Evolutionary conservation across 2,113 vertebrate species (phyloP), one percentile per base, ranked within the genome.

Genomic region (Larimichthys crocea): DNA sequence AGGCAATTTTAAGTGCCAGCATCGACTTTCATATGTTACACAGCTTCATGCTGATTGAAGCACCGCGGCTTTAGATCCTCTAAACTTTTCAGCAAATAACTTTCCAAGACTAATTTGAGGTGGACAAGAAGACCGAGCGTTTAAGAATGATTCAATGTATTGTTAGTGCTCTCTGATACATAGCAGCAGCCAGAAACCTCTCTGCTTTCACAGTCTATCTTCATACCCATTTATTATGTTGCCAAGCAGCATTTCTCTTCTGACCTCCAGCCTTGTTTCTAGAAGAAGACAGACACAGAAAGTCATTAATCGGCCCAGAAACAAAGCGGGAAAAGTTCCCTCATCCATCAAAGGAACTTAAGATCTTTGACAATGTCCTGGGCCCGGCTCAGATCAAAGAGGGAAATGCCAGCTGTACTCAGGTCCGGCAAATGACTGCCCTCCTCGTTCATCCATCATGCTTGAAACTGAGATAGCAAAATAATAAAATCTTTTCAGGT

Each of bases 311-410:
- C 42, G 82, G 69, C 74, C 77, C 60, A 73, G 84, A 90, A 91
- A 90, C 77, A 87, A 90, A 90, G 84, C 77, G 53, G 76, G 46
- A 86, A 87, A 91, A 91, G 74, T 86, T 87, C 74, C 77, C 81
- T 80, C 91, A 93, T 93, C 82, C 84, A 93, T 93, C 90, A 93
- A 86, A 86, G 71, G 40, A 85, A 80, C 87, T 86, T 82, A 57
- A 88, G 84, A 88, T 91, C 84, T 90, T 64, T 87, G 89, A 89
- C 88, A 89, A 87, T 84, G 84, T 93, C 86, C 86, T 29, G 70
- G 65, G 56, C 80, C 59, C 0, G 16, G 79, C 80, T 73, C 61
- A 40, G 89, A 90, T 90, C 86, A 88, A 77, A 86, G 79, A 78
- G 49, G 52, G 59, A 75, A 66, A 86, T 72, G 82, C 72, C 82